Evolutionary conservation across 2,113 vertebrate species (phyloP), one percentile per base, ranked within the genome.

Genomic region (Oxyura jamaicensis): DNA sequence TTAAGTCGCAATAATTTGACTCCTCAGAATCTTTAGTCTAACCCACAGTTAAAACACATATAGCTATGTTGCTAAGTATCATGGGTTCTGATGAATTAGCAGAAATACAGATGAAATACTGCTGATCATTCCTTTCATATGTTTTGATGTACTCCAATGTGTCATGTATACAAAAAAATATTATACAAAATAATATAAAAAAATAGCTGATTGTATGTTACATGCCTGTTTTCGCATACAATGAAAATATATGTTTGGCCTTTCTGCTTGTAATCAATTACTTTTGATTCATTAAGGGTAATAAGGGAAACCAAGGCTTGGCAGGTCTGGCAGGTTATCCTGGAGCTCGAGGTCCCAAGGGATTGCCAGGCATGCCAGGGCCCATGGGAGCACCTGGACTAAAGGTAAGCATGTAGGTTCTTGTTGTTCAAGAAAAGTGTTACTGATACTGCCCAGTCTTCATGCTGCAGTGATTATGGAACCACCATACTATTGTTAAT

Each of bases 271-370:
- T 93, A 91, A 91, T 75, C 33, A 26, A 62, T 91, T 83, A 3
- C 91, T 93, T 91, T 86, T 81, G 62, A 63, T 93, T 95, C 86
- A 19, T 95, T 90, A 87, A 99, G 99, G 99, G 99, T 82, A 97
- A 98, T 42, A 98, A 93, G 92, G 99, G 99, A 78, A 97, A 73
- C 36, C 63, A 92, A 28, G 99, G 99, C 87, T 95, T 91, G 21
- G 91, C 98, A 59, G 99, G 99, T 88, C 93, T 98, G 67, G 95
- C 96, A 84, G 99, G 99, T 77, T 98, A 97, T 96, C 98, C 99
- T 89, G 99, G 99, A 93, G 97, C 91, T 44, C 97, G 88, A 67
- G 99, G 99, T 94, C 97, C 98, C 68, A 96, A 97, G 39, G 99
- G 99, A 63, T 97, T 97, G 72, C 98, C 98, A 93, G 99, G 99